These are phyloP conservation scores for Dynastes grantii DNA, from an alignment of 2,888 invertebrate species.

Conservation along the genomic window DNA sequence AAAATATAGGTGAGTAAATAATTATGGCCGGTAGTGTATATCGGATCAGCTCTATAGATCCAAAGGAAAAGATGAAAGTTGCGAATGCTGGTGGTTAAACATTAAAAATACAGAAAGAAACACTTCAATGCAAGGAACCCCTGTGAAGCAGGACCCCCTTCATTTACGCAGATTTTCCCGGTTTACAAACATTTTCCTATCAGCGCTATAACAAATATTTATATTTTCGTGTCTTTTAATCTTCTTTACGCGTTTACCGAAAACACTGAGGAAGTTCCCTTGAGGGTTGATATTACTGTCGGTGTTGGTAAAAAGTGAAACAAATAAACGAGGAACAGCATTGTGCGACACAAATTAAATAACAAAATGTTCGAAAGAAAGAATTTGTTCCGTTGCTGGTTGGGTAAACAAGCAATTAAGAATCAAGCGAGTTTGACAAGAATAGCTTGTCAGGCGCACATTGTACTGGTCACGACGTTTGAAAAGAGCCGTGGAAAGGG, in stretches of 20 bases:
- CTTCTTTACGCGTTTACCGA: conserved; percentile 3
- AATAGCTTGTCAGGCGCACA: conserved; percentile 65
- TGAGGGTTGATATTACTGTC: conserved; percentile 10
- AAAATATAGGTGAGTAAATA: no score
- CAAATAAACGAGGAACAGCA: conserved; percentile 47
- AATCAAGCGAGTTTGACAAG: conserved; percentile 65
- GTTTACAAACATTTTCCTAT: no score
- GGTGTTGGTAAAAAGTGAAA: conserved; percentile 29
- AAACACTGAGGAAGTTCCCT: background rate
- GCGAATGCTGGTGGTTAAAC: no score
- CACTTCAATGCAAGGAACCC: no score
- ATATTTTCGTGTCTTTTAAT: background rate
- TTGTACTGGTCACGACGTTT: conserved; percentile 63
- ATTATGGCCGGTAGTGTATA: no score
- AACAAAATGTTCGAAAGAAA: conserved; percentile 61
- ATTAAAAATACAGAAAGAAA: no score
- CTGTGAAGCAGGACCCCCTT: no score
- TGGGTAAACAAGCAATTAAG: conserved; percentile 66
- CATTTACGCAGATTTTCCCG: no score
- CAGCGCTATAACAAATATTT: background rate
- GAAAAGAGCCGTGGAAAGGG: conserved; percentile 59
- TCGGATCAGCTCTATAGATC: no score
- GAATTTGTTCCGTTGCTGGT: conserved; percentile 62
- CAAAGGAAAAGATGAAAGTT: no score
- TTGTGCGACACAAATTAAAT: conserved; percentile 58